These are phyloP conservation scores for Selenia dentaria DNA, from an alignment of 2,888 invertebrate species.

Conservation along the genomic window DNA sequence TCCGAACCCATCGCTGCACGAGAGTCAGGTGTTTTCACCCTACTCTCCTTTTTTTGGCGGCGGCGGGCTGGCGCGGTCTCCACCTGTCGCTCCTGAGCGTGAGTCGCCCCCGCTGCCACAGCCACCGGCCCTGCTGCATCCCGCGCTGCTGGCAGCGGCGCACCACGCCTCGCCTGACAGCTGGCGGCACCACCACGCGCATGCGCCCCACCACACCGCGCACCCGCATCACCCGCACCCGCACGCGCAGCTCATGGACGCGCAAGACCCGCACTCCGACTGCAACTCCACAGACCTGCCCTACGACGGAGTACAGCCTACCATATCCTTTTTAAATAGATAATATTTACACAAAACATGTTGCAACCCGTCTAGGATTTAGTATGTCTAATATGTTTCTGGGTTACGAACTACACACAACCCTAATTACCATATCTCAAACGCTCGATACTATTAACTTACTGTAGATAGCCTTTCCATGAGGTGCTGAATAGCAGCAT, in stretches of 20 bases:
- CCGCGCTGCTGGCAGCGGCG: slow-evolving; percentile 92
- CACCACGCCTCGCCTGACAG: slow-evolving; percentile 94
- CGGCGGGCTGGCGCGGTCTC: slow-evolving; percentile 80
- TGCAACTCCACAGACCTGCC: slow-evolving; percentile 96
- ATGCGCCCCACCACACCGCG: slow-evolving; percentile 90
- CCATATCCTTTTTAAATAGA: slow-evolving; percentile 94
- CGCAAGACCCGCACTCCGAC: slow-evolving; percentile 94
- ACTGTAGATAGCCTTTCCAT: too few species aligned
- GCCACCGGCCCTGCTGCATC: slow-evolving; percentile 93
- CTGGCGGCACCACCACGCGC: slow-evolving; percentile 89
- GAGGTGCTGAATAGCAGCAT: not conserved
- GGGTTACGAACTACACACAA: too few species aligned
- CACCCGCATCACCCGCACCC: slow-evolving; percentile 89
- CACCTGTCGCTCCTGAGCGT: slow-evolving; percentile 87
- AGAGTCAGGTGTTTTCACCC: slow-evolving; percentile 96
- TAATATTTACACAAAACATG: slow-evolving; percentile 35
- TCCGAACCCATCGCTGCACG: slow-evolving; percentile 97
- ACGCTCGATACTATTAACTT: too few species aligned
- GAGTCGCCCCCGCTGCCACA: slow-evolving; percentile 94
- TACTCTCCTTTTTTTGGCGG: slow-evolving; percentile 95
- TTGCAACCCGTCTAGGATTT: too few species aligned
- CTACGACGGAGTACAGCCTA: slow-evolving; percentile 97
- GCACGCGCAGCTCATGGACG: slow-evolving; percentile 86
- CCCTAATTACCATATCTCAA: too few species aligned
- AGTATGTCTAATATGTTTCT: too few species aligned